A percentile compares a stretch with the other conserved stretches of the same genome.
Evolutionary conservation across 2,113 vertebrate genomes (phyloP).

Genomic region (Polypterus senegalus): DNA sequence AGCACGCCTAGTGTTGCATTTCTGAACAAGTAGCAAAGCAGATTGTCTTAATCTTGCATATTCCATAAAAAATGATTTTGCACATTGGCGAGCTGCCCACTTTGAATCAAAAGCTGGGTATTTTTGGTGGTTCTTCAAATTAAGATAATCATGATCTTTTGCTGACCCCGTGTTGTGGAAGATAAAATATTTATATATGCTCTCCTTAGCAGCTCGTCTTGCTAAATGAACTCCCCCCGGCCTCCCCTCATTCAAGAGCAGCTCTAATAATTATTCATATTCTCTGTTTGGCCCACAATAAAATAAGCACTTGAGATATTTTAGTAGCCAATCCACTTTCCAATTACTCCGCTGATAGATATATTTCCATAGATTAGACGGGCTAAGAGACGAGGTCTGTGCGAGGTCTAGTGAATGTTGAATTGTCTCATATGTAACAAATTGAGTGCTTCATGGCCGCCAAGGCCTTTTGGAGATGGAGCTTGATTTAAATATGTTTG

Average conservation of each 20-base stretch:
- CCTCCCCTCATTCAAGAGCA: slow-evolving; percentile 49
- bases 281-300: slow-evolving; percentile 27
- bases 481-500: no score
- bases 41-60: no score
- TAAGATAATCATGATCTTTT: slow-evolving; percentile 38
- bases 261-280: slow-evolving; percentile 40
- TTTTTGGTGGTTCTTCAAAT: no score
- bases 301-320: slow-evolving; percentile 44
- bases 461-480: no score
- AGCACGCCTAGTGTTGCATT: no score
- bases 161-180: slow-evolving; percentile 49
- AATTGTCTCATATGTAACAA: not conserved
- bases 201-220: slow-evolving; percentile 43
- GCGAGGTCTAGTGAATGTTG: slow-evolving; percentile 38
- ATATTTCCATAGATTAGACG: slow-evolving; percentile 45
- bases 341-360: slow-evolving; percentile 51
- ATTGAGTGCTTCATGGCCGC: no score
- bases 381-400: not conserved
- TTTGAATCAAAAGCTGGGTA: no score
- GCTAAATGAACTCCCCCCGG: slow-evolving; percentile 35
- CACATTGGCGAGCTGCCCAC: no score
- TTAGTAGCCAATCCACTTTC: slow-evolving; percentile 45
- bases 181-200: slow-evolving; percentile 71
- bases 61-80: no score
- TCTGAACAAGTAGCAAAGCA: no score